These are phyloP conservation scores for Nomada goodeniana DNA, from an alignment of 2,888 invertebrate species.

Conservation along the genomic window DNA sequence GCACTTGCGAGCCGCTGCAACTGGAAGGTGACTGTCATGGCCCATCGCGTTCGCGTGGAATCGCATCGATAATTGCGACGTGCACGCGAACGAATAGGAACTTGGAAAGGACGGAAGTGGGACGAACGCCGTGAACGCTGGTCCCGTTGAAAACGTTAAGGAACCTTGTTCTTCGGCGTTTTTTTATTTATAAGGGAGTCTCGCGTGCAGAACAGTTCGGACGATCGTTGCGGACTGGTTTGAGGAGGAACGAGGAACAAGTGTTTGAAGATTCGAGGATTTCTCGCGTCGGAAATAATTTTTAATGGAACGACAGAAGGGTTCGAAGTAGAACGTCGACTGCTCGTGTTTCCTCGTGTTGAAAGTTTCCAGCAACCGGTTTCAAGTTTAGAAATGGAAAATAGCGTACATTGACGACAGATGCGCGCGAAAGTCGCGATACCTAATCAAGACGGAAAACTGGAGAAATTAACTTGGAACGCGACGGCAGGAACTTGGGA, in stretches of 20 bases:
- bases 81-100: conserved; percentile 14
- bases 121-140: conserved; percentile 6
- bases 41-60: not conserved
- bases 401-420: conserved; percentile 27
- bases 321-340: not conserved
- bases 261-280: too few relatives aligned
- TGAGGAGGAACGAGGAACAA: too few relatives aligned
- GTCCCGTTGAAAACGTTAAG: conserved; percentile 14
- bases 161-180: not conserved
- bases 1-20: conserved; percentile 7
- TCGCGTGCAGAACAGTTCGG: not conserved
- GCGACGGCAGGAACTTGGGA: not conserved
- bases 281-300: too few relatives aligned
- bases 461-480: conserved; percentile 1
- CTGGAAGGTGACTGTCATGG: conserved; percentile 31
- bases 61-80: conserved; percentile 20
- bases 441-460: conserved; percentile 38
- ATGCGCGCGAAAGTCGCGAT: conserved; percentile 40
- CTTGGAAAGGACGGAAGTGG: conserved; percentile 10
- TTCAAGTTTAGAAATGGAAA: conserved; percentile 33
- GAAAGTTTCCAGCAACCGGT: not conserved
- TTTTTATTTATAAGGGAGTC: not conserved
- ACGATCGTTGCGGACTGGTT: too few relatives aligned
- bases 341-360: not conserved
- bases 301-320: not conserved